Evolutionary conservation across 2,888 invertebrate genomes (phyloP), one percentile per base, ranked within the genome.

Genomic region (Sialis fuliginosa): DNA sequence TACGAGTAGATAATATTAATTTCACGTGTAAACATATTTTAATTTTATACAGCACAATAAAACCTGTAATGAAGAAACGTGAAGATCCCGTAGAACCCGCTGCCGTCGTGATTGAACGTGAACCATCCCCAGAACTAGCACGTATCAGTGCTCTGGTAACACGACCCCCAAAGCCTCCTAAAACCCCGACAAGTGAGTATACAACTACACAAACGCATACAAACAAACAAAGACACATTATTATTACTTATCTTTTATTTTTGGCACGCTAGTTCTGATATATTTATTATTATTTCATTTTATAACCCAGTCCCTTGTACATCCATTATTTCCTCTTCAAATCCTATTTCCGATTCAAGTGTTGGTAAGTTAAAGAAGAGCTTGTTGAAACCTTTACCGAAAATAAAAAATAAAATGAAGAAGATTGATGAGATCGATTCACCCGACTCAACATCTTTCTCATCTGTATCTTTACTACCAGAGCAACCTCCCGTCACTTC

Each of bases 141-240:
- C 78, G 83, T 60, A 87, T 89, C 59, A 82, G 87, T 6, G 85
- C 88, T 30, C 63, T 89, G 49, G 81, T 88, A 35, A 87, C 86
- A 5, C 72, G 86, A 52, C 86, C 86, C 46, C 84, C 84, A 2
- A 86, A 86, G 59, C 70, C 50, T 84, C 83, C 63, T 69, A 39
- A 46, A 46, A 33, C 40, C 7, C 10, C 8, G 12, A 31, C 39
- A 40, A 42, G 42, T 47, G 42, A 46, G 40, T 33, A 30, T 35
- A 35, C 9, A 9, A 2, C 35, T 13, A 33, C 10, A 13, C 6
- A 9, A 32, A 12, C n/a, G 6, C 43, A 43, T 12, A 37, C 37
- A 37, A 4, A 37, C 10, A 35, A n/a, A 35, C n/a, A n/a, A 35
- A 10, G 6, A 37, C 12, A 10, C 5, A 37, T n/a, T 37, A n/a